A percentile compares a stretch with the other conserved stretches of the same genome.
phyloP scores from a whole-genome alignment of 53 echinoderm and acorn worm genomes.

The Stichopus horrens region DNA sequence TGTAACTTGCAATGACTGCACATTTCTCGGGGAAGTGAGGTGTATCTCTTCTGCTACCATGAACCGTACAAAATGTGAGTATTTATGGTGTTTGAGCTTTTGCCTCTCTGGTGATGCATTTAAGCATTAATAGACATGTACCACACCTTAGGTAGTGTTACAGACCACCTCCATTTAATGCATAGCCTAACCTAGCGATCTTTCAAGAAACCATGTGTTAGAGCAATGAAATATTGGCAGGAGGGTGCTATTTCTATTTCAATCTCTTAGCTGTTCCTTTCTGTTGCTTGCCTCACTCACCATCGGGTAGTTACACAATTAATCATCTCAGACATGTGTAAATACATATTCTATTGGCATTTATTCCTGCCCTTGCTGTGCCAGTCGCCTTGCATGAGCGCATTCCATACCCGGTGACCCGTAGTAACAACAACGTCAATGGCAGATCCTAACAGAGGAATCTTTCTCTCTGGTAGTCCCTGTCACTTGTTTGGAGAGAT shows the following conservation, averaged over 20 bases:
- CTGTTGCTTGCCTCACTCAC: too few species aligned
- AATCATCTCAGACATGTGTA: constrained; percentile 14
- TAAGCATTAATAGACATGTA: too few species aligned
- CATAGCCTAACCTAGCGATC: too few species aligned
- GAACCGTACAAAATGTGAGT: neutral
- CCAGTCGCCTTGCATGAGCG: neutral
- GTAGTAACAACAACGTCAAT: constrained; percentile 2
- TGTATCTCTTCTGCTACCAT: neutral
- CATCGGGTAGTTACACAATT: constrained; percentile 20
- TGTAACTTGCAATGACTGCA: neutral
- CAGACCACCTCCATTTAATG: too few species aligned
- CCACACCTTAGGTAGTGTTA: too few species aligned
- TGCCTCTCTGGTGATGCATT: too few species aligned
- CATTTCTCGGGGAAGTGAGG: neutral
- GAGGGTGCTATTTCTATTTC: constrained; percentile 31
- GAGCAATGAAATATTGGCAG: neutral
- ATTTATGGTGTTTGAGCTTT: neutral
- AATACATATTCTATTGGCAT: neutral
- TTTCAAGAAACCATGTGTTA: too few species aligned
- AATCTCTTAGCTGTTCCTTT: neutral
- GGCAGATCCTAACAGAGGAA: neutral
- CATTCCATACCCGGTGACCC: constrained; percentile 37
- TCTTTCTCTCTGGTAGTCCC: constrained; percentile 2
- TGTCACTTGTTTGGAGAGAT: constrained; percentile 6
- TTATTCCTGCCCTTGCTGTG: neutral